These are phyloP conservation scores for Stegodyphus dumicola DNA, from an alignment of 1,140 invertebrate genomes.

Conservation along the genomic window DNA sequence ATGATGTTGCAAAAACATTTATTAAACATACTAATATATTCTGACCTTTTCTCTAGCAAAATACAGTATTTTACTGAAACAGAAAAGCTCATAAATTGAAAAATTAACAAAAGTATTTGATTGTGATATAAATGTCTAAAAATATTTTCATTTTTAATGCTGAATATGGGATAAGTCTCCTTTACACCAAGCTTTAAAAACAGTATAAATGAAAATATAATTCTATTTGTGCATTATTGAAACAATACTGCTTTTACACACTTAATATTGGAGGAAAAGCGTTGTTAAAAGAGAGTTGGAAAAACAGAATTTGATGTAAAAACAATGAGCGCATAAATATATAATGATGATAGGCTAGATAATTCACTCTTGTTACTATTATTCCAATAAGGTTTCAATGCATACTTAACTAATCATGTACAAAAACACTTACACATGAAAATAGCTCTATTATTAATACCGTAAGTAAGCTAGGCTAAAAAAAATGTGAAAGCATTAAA, in stretches of 20 bases:
- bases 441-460: conserved; percentile 46
- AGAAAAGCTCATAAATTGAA: conserved; percentile 15
- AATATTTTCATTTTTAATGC: not conserved
- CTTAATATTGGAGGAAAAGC: not conserved
- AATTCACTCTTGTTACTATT: not conserved
- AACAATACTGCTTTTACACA: not conserved
- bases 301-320: conserved; percentile 10
- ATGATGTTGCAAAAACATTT: not conserved
- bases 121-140: not conserved
- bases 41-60: not conserved
- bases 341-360: not conserved
- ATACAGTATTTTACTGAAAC: conserved; percentile 54
- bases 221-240: not conserved
- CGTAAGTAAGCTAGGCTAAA: conserved; percentile 51
- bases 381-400: not conserved
- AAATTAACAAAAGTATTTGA: conserved; percentile 8
- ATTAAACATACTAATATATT: conserved; percentile 2
- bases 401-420: not conserved
- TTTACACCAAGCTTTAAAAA: not conserved
- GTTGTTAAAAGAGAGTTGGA: not conserved
- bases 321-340: not conserved
- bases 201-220: not conserved
- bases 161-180: not conserved
- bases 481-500: conserved; percentile 30
- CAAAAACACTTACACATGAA: conserved; percentile 7